Percentiles rank a stretch among this genome's conserved stretches.
These are phyloP conservation scores for Daubentonia madagascariensis DNA, from an alignment of 2,113 vertebrate genomes.

Conservation along the genomic window DNA sequence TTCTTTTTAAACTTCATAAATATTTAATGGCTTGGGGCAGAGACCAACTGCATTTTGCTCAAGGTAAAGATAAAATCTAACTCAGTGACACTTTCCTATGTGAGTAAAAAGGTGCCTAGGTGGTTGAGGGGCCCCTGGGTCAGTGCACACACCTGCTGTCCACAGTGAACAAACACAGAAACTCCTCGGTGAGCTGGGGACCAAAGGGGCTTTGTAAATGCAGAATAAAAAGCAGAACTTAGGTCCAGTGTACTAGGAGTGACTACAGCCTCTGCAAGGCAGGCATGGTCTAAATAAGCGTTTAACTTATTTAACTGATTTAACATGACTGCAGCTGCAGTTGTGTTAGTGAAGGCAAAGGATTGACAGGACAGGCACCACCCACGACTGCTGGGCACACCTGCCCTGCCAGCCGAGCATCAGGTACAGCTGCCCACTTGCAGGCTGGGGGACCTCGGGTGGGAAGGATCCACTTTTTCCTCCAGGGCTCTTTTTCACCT, in stretches of 20 bases:
- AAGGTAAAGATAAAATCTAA: not conserved
- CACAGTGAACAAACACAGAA: not conserved
- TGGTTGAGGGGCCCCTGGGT: not conserved
- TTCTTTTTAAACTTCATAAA: not conserved
- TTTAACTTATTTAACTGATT: too few relatives aligned
- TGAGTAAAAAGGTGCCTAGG: not conserved
- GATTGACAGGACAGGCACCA: not conserved
- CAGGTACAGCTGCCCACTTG: accelerated
- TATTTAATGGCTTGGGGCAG: not conserved
- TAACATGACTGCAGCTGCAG: not conserved
- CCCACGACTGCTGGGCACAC: not conserved
- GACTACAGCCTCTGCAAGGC: not conserved
- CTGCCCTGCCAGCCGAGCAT: accelerated
- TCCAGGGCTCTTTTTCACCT: not conserved
- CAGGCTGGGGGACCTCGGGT: accelerated
- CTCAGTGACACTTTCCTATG: not conserved
- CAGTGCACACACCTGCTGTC: not conserved
- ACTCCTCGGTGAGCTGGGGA: accelerated
- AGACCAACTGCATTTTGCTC: not conserved
- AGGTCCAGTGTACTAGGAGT: accelerated
- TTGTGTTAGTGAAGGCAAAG: not conserved
- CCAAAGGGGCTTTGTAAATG: not conserved
- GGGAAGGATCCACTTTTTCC: accelerated
- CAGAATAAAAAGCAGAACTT: not conserved
- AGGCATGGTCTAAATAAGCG: accelerated